These are phyloP conservation scores for Marmota flaviventris DNA, from an alignment of 2,113 vertebrate species.

Conservation along the genomic window DNA sequence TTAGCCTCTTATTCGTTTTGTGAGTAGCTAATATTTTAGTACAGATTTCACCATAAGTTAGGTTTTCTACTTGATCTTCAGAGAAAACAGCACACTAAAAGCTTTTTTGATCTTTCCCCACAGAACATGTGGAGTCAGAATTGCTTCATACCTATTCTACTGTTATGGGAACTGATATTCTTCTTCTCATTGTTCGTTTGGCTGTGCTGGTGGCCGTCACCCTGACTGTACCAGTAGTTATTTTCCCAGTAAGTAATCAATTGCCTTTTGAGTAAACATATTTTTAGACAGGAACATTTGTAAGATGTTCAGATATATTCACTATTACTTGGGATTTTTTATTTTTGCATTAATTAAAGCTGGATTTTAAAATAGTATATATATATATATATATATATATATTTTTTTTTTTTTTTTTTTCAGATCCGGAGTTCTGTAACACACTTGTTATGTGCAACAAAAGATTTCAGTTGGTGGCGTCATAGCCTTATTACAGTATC, in stretches of 20 bases:
- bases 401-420: neutral
- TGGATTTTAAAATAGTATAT: neutral
- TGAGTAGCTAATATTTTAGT: slow-evolving; percentile 52
- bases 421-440: slow-evolving; percentile 97
- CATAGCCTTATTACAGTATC: slow-evolving; percentile 92
- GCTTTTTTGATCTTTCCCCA: slow-evolving; percentile 34
- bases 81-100: neutral
- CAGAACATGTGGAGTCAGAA: slow-evolving; percentile 93
- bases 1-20: slow-evolving; percentile 66
- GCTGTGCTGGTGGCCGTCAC: slow-evolving; percentile 97
- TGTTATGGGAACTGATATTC: slow-evolving; percentile 89
- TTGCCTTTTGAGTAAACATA: neutral
- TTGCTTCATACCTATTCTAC: slow-evolving; percentile 97
- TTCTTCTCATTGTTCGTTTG: slow-evolving; percentile 96
- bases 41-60: slow-evolving; percentile 25
- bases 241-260: slow-evolving; percentile 95
- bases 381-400: neutral
- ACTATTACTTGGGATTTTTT: neutral
- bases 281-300: neutral
- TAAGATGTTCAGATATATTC: neutral
- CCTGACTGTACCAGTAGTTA: slow-evolving; percentile 97
- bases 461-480: slow-evolving; percentile 95
- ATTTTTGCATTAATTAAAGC: neutral
- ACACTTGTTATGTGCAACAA: slow-evolving; percentile 92
- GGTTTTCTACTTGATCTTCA: slow-evolving; percentile 10